Conservation (phyloP, 2,888 invertebrate species). For the Baronia brevicornis region DNA sequence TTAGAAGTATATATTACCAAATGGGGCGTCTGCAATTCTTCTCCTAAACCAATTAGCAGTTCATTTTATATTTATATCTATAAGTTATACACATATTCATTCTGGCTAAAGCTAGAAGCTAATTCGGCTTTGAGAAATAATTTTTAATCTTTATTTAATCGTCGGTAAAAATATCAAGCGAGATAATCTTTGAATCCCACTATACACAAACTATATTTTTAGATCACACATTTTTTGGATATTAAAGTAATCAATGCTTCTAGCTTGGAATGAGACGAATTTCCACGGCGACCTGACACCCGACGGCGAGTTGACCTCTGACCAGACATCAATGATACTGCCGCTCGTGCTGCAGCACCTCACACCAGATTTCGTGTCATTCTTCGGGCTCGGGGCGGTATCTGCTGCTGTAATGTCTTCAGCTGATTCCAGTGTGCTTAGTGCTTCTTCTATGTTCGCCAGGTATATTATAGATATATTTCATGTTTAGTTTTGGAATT, state of each 20-base stretch:
- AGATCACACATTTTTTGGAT: not conserved
- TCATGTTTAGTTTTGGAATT: too few relatives aligned
- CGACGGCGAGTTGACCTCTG: constrained; percentile 80
- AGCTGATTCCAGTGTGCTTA: constrained; percentile 98
- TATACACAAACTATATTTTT: constrained; percentile 4
- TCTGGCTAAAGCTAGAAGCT: too few relatives aligned
- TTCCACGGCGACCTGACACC: constrained; percentile 79
- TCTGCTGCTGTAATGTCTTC: constrained; percentile 99
- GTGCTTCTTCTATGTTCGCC: constrained; percentile 99
- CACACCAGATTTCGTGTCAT: constrained; percentile 96
- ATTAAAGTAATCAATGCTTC: not conserved
- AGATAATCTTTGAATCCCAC: not conserved
- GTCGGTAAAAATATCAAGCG: not conserved
- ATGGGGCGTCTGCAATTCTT: too few relatives aligned
- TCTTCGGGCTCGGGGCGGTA: constrained; percentile 98
- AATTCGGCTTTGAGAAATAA: too few relatives aligned
- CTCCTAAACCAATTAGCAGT: not conserved
- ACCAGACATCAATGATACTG: constrained; percentile 94
- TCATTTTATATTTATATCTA: too few relatives aligned
- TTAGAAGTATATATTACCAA: too few relatives aligned
- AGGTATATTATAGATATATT: constrained; percentile 48
- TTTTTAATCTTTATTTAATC: constrained; percentile 5
- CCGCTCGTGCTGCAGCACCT: constrained; percentile 98
- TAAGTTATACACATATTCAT: too few relatives aligned
- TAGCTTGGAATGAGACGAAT: constrained; percentile 97